Evolutionary conservation across 2,113 vertebrate species (phyloP).

Genomic region (Oryctolagus cuniculus): DNA sequence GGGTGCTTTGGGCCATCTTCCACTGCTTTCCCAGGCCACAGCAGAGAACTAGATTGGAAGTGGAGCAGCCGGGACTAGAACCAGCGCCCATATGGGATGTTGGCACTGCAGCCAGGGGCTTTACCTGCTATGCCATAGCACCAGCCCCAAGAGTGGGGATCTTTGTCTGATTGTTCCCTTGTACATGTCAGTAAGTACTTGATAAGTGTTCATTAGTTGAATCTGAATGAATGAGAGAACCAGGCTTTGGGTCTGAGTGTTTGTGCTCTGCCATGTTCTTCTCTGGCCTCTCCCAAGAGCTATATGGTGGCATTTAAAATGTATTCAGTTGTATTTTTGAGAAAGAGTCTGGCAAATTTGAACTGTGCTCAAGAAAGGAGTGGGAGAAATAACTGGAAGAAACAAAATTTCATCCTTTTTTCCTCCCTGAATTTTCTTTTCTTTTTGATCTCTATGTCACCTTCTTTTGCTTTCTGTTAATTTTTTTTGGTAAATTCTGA

Average conservation of each 20-base stretch:
- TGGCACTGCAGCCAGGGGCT: no score
- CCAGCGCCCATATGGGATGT: no score
- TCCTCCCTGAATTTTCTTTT: not conserved
- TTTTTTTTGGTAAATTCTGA: slow-evolving; percentile 25
- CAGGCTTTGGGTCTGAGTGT: not conserved
- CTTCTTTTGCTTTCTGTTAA: not conserved
- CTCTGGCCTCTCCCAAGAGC: not conserved
- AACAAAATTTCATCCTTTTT: not conserved
- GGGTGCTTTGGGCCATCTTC: no score
- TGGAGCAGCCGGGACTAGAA: no score
- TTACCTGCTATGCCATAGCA: no score
- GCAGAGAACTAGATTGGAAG: no score
- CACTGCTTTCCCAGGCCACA: no score
- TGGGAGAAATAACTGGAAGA: not conserved
- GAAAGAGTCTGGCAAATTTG: not conserved
- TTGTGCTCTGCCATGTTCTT: not conserved
- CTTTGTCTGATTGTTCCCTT: not conserved
- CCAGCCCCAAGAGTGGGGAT: not conserved
- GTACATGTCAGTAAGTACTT: not conserved
- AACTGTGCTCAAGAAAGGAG: not conserved
- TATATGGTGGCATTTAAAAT: not conserved
- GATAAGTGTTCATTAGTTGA: not conserved
- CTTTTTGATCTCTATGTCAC: not conserved
- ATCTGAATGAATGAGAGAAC: not conserved
- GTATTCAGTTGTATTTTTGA: not conserved